Evolutionary conservation across 2,113 vertebrate genomes (phyloP).

Genomic region (Guaruba guarouba): DNA sequence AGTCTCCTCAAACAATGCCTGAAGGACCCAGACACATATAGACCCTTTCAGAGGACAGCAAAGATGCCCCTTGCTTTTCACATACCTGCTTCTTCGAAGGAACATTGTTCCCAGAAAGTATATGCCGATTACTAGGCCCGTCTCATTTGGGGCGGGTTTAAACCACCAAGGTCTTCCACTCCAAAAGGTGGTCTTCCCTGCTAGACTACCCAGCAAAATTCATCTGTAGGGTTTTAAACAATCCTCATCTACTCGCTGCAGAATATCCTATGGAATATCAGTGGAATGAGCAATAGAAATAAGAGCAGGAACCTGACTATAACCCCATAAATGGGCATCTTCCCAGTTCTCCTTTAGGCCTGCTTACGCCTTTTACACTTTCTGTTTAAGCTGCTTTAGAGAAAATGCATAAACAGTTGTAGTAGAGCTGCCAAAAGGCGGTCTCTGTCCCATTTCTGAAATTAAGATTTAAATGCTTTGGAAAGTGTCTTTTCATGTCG

Average conservation of each 20-base stretch:
- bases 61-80: neutral
- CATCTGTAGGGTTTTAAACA: neutral
- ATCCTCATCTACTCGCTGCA: neutral
- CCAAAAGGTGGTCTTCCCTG: neutral
- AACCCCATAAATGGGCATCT: neutral
- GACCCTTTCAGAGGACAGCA: neutral
- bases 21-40: neutral
- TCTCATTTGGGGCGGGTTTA: neutral
- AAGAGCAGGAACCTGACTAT: neutral
- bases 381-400: neutral
- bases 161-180: neutral
- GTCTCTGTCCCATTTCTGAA: neutral
- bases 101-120: neutral
- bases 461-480: neutral
- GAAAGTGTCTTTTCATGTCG: neutral
- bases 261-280: neutral
- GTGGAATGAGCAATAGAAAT: neutral
- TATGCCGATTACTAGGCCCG: neutral
- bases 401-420: neutral
- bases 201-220: neutral
- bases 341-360: neutral
- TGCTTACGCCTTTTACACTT: neutral
- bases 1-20: neutral
- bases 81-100: neutral
- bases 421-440: neutral